Evolutionary conservation across 2,888 invertebrate species (phyloP).

Genomic region (Cosmia trapezina): DNA sequence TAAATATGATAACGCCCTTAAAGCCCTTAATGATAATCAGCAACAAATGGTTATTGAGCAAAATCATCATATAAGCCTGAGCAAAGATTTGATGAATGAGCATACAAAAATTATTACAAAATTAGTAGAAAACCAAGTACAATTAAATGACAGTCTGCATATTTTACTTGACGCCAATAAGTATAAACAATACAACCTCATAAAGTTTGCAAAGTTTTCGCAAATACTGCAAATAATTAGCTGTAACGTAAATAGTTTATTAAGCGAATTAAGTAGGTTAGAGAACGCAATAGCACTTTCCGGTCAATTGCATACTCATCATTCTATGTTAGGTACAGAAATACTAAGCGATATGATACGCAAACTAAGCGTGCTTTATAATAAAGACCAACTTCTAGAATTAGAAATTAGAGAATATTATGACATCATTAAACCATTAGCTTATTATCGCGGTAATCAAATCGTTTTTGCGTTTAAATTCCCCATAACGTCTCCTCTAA

Average conservation of each 20-base stretch:
- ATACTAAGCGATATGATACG: neutral
- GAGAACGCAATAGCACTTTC: constrained; percentile 7
- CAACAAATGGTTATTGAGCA: neutral
- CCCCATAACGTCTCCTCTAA: neutral
- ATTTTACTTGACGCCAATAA: constrained; percentile 1
- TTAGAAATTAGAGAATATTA: neutral
- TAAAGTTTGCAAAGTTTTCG: constrained; percentile 11
- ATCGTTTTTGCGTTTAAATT: constrained; percentile 3
- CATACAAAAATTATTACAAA: neutral
- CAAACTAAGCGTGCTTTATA: neutral
- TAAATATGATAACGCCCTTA: constrained; percentile 1
- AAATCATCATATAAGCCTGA: neutral
- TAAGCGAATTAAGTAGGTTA: constrained; percentile 11
- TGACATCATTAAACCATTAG: neutral
- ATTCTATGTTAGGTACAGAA: constrained; percentile 4
- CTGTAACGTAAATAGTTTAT: constrained; percentile 1
- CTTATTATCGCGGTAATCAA: neutral
- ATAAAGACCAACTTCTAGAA: neutral
- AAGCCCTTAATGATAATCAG: neutral
- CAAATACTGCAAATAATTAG: constrained; percentile 4
- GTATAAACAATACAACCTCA: neutral
- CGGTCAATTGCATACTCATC: constrained; percentile 8
- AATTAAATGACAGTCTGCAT: neutral
- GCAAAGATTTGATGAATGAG: neutral
- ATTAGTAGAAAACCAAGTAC: neutral